phyloP scores from a whole-genome alignment of 2,888 invertebrate species.

The Drosophila demipolita region DNA sequence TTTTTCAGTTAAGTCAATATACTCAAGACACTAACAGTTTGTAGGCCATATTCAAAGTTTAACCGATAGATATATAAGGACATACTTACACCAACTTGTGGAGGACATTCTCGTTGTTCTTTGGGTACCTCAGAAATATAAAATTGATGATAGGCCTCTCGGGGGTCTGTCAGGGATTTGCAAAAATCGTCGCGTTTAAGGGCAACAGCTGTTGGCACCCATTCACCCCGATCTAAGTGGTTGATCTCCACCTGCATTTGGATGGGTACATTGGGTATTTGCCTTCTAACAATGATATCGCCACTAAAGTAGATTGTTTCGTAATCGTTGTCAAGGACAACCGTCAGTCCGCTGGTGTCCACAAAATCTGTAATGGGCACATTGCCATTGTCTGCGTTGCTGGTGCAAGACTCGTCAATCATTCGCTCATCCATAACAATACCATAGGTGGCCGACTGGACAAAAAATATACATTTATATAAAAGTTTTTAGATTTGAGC shows the following conservation, averaged over 20 bases:
- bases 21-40: background rate
- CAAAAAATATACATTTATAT: too few species aligned
- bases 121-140: slow-evolving; percentile 28
- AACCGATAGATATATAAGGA: background rate
- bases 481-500: background rate
- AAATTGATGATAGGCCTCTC: slow-evolving; percentile 44
- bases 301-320: slow-evolving; percentile 44
- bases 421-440: slow-evolving; percentile 44
- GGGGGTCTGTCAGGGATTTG: slow-evolving; percentile 34
- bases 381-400: slow-evolving; percentile 35
- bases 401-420: slow-evolving; percentile 27
- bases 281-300: slow-evolving; percentile 28
- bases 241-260: slow-evolving; percentile 25
- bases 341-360: slow-evolving; percentile 29
- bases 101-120: slow-evolving; percentile 46
- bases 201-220: slow-evolving; percentile 38
- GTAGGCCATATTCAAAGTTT: background rate
- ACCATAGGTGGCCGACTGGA: slow-evolving; percentile 39
- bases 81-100: slow-evolving; percentile 47
- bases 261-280: slow-evolving; percentile 26
- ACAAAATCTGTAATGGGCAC: slow-evolving; percentile 15
- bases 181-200: slow-evolving; percentile 50
- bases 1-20: background rate
- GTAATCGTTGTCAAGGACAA: slow-evolving; percentile 27
- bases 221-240: slow-evolving; percentile 39